phyloP scores from a whole-genome alignment of 2,888 invertebrate genomes.

The Acleris literana region DNA sequence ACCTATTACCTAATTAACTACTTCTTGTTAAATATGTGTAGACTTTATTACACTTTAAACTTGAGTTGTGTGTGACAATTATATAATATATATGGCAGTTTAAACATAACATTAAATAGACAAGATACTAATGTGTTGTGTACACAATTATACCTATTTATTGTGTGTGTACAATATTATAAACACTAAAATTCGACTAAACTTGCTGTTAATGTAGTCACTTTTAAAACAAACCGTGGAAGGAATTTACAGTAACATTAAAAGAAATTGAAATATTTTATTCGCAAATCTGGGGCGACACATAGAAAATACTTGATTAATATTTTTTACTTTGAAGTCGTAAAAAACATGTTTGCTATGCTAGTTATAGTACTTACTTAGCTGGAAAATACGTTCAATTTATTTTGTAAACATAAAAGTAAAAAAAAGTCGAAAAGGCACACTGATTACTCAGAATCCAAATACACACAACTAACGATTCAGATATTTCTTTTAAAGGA shows the following conservation, averaged over 20 bases:
- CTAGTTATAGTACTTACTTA: not conserved
- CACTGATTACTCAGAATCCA: not conserved
- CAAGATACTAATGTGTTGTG: too few relatives aligned
- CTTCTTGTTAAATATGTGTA: too few relatives aligned
- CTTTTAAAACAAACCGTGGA: not conserved
- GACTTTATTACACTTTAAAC: too few relatives aligned
- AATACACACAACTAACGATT: not conserved
- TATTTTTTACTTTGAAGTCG: not conserved
- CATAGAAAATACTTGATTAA: not conserved
- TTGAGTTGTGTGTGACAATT: too few relatives aligned
- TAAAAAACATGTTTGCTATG: not conserved
- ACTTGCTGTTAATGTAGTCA: too few relatives aligned
- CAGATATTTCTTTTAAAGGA: not conserved
- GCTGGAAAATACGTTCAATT: not conserved
- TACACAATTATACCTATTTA: too few relatives aligned
- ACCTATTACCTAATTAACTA: too few relatives aligned
- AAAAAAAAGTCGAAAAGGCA: not conserved
- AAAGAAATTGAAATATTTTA: conserved; percentile 21
- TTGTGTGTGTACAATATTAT: too few relatives aligned
- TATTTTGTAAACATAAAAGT: not conserved
- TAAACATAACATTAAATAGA: too few relatives aligned
- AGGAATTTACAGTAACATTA: conserved; percentile 21
- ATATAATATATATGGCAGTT: too few relatives aligned
- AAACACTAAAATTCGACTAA: too few relatives aligned
- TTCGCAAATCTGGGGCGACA: conserved; percentile 7